phyloP scores from a whole-genome alignment of 2,113 vertebrate genomes.

The Albula glossodonta region DNA sequence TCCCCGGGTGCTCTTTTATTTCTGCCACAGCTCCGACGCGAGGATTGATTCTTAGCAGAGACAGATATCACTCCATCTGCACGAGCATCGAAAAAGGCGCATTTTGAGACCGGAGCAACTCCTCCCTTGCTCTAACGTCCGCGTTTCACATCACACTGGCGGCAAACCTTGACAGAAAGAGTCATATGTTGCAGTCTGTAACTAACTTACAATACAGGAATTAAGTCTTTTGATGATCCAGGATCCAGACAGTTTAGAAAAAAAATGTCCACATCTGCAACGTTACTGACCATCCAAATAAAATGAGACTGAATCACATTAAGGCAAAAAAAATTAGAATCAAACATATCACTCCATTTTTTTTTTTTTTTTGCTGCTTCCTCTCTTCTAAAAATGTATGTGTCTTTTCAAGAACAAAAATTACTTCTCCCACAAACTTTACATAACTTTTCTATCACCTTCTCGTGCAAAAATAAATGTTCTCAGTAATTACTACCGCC shows the following conservation, averaged over 20 bases:
- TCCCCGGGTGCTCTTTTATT: background rate
- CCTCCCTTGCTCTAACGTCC: slow-evolving; percentile 37
- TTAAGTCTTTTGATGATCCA: background rate
- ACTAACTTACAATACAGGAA: background rate
- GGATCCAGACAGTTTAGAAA: background rate
- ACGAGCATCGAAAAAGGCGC: slow-evolving; percentile 1
- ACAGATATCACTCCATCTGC: slow-evolving; percentile 49
- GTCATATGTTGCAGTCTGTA: background rate
- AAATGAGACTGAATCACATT: slow-evolving; percentile 1
- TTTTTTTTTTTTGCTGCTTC: too few relatives aligned
- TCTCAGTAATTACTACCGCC: background rate
- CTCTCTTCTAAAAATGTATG: background rate
- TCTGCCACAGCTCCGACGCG: background rate
- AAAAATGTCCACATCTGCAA: background rate
- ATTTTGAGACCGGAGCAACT: slow-evolving; percentile 22
- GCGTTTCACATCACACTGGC: slow-evolving; percentile 4
- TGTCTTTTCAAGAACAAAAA: background rate
- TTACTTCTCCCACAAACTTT: slow-evolving; percentile 54
- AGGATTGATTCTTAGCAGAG: background rate
- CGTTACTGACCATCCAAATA: background rate
- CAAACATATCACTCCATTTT: background rate
- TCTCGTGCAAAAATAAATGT: background rate
- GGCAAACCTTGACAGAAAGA: slow-evolving; percentile 16
- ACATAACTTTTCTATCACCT: slow-evolving; percentile 44
- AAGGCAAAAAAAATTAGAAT: background rate